Evolutionary conservation across 2,797 vertebrate species (phyloP).

Genomic region (Spizella passerina): DNA sequence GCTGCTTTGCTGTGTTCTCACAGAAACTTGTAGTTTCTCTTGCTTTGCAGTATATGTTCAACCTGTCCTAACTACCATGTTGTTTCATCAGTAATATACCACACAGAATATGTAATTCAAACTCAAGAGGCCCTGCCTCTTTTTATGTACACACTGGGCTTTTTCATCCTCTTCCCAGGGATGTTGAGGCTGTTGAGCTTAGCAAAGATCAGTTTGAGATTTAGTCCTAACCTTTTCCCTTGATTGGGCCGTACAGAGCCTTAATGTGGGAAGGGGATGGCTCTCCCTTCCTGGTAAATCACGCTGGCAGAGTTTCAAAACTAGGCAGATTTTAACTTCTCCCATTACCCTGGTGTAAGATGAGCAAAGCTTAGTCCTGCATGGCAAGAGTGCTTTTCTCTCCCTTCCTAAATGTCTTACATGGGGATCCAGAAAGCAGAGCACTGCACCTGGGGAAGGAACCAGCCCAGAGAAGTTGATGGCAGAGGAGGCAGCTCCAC

Average conservation of each 20-base stretch:
- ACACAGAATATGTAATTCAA: background rate
- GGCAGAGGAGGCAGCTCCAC: background rate
- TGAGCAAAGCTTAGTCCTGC: background rate
- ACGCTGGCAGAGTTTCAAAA: background rate
- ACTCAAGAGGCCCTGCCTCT: background rate
- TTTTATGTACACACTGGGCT: background rate
- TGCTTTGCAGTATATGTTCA: background rate
- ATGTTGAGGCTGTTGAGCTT: background rate
- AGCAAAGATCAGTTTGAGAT: background rate
- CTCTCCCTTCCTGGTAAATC: background rate
- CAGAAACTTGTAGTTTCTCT: background rate
- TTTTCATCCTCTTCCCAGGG: background rate
- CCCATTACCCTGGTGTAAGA: background rate
- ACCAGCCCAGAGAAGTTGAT: background rate
- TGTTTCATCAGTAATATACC: background rate
- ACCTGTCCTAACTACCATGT: background rate
- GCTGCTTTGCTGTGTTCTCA: background rate
- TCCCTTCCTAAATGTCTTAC: background rate
- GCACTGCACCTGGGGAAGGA: background rate
- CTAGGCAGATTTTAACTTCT: background rate
- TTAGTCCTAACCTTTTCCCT: background rate
- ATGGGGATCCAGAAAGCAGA: background rate
- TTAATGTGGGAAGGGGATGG: background rate
- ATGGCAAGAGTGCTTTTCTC: background rate
- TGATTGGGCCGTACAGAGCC: background rate